A percentile compares a stretch with the other conserved stretches of the same genome.
These are phyloP conservation scores for Bovichtus variegatus DNA, from an alignment of 2,797 vertebrate species.

Conservation along the genomic window DNA sequence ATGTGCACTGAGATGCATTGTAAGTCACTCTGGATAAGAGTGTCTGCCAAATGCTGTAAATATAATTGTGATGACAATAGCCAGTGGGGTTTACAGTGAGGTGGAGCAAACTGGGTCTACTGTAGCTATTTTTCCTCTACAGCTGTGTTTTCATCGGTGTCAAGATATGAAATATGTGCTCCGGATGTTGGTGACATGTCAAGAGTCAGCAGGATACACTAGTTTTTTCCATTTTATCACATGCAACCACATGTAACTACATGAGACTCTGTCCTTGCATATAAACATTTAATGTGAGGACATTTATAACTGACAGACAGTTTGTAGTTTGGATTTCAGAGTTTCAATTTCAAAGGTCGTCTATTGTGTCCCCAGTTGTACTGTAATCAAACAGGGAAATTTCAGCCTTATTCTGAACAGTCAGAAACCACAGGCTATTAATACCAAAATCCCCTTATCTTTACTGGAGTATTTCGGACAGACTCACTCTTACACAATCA, in stretches of 20 bases:
- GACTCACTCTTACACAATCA: neutral
- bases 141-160: slow-evolving; percentile 38
- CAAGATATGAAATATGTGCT: slow-evolving; percentile 28
- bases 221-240: slow-evolving; percentile 10
- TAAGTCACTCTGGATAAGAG: slow-evolving; percentile 22
- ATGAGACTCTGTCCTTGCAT: neutral
- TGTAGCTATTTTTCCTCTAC: slow-evolving; percentile 11
- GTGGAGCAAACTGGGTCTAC: slow-evolving; percentile 4
- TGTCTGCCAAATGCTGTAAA: slow-evolving; percentile 28
- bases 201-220: slow-evolving; percentile 29
- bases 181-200: slow-evolving; percentile 26
- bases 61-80: slow-evolving; percentile 39
- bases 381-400: slow-evolving; percentile 19
- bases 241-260: neutral
- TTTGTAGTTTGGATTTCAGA: slow-evolving; percentile 17
- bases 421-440: neutral
- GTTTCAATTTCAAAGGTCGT: slow-evolving; percentile 36
- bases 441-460: slow-evolving; percentile 15
- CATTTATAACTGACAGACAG: slow-evolving; percentile 23
- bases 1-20: slow-evolving; percentile 26
- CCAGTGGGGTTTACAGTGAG: slow-evolving; percentile 34
- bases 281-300: neutral
- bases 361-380: slow-evolving; percentile 13
- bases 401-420: neutral
- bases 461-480: neutral